Base-by-base conservation (phyloP, 2,113 vertebrate species). In the Verasper variegatus region DNA sequence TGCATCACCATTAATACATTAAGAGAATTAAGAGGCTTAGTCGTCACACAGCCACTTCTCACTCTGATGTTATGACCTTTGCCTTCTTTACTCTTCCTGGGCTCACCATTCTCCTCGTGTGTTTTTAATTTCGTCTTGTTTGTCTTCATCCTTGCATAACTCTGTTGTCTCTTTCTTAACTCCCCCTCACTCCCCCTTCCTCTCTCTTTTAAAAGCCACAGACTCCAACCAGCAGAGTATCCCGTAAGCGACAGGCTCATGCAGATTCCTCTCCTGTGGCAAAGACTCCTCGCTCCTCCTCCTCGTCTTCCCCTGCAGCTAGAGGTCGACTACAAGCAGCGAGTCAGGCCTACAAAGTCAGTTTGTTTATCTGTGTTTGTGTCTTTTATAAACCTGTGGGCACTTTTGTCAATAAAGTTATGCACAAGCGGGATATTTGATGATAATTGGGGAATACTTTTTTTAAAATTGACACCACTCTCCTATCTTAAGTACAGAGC, bases 261-360 rank as follows among this genome's bases (percentile, higher is more conserved):
- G 37, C 4, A 2, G 65, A 56, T 20, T 78, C 85, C n/a, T 81
- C 89, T 12, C 71, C 84, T 1, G 3, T 67, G 49, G 74, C 77
- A 47, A 93, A 91, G 86, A 86, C 83, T 26, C 69, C 81, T 62
- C 85, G 90, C 42, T 75, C 70, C 40, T 85, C 70, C 40, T 85
- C 78, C 21, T 31, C 55, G 13, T 56, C 58, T 5, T 91, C 91
- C 67, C 83, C 73, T 0, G 67, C 67, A 51, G 18, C 63, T 1
- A n/a, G 23, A 21, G 57, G 66, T 9, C 81, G 67, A 73, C 45
- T 20, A 0, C 76, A 40, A 72, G n/a, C 68, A 12, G 17, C 37
- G 23, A 65, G 47, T 54, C 89, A 72, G 17, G 2, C 73, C 60
- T 89, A 81, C 63, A 92, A 91, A 92, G 92, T 93, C 68, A 45